phyloP scores from a whole-genome alignment of 2,888 invertebrate species.

The Baronia brevicornis region DNA sequence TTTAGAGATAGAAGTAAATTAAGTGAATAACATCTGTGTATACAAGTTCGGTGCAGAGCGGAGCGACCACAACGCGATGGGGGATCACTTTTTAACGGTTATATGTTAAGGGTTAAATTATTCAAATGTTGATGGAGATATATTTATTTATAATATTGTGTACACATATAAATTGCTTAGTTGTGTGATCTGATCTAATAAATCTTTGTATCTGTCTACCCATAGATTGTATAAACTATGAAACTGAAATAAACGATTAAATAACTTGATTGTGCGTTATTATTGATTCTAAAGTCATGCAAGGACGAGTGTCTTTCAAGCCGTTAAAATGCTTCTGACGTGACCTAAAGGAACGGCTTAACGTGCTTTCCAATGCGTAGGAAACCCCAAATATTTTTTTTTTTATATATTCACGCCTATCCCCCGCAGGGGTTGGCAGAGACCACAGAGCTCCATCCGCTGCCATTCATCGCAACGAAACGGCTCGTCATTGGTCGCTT shows the following conservation, averaged over 20 bases:
- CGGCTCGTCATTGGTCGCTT: no score
- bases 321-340: no score
- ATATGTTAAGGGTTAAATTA: slow-evolving; percentile 68
- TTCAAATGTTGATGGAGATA: slow-evolving; percentile 58
- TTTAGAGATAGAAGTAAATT: slow-evolving; percentile 48
- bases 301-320: no score
- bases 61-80: slow-evolving; percentile 47
- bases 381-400: no score
- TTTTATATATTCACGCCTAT: no score
- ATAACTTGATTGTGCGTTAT: slow-evolving; percentile 55
- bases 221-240: slow-evolving; percentile 71
- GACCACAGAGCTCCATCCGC: no score
- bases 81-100: slow-evolving; percentile 69
- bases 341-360: no score
- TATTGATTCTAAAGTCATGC: slow-evolving; percentile 27
- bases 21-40: slow-evolving; percentile 55
- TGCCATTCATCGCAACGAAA: no score
- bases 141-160: slow-evolving; percentile 64
- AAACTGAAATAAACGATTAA: slow-evolving; percentile 69
- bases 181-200: slow-evolving; percentile 72
- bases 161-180: slow-evolving; percentile 67
- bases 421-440: no score
- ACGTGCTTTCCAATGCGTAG: no score
- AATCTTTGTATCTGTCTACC: slow-evolving; percentile 63
- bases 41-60: slow-evolving; percentile 34